Evolutionary conservation across 2,888 invertebrate species (phyloP), one percentile per base, ranked within the genome.

Genomic region (Mylabris sibirica): DNA sequence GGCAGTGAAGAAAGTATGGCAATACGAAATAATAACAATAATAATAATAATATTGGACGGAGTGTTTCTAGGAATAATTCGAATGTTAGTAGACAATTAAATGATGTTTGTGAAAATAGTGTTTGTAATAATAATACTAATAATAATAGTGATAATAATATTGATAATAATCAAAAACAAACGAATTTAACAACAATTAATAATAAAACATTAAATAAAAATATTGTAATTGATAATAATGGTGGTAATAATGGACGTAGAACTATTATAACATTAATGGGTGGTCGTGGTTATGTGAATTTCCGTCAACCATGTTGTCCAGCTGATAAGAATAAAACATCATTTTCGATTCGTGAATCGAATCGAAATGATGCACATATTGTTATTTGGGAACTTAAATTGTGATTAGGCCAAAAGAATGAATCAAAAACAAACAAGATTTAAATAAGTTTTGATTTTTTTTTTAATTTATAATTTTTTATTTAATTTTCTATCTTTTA

Each of bases 291-390:
- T 3, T 97, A 96, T 81, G 90, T 93, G 24, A 94, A 94, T 85
- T 94, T 94, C 92, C 88, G 94, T 66, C 93, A 93, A 79, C 89
- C 92, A 20, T 90, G 91, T 79, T 90, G 91, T 81, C 72, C 82
- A 49, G 87, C 89, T 30, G 89, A 89, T 75, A 86, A 89, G 35
- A 82, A 77, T 76, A 85, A 81, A 66, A 77, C 77, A 66, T 86
- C 87, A 8, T 84, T 85, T 64, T 85, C 86, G 59, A 86, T 89
- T 53, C 88, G 88, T 61, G 92, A 92, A 71, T 91, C 92, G 60
- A 94, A 94, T 83, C 92, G 92, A 72, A 93, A 90, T 80, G 94
- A 95, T 87, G 95, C 96, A 17, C 94, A 96, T 85, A 91, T 96
- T 79, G 92, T 96, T 72, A 89, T 96, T 62, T 96, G 96, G 96